Evolutionary conservation across 2,113 vertebrate species (phyloP), one percentile per base, ranked within the genome.

Genomic region (Percopsis transmontana): DNA sequence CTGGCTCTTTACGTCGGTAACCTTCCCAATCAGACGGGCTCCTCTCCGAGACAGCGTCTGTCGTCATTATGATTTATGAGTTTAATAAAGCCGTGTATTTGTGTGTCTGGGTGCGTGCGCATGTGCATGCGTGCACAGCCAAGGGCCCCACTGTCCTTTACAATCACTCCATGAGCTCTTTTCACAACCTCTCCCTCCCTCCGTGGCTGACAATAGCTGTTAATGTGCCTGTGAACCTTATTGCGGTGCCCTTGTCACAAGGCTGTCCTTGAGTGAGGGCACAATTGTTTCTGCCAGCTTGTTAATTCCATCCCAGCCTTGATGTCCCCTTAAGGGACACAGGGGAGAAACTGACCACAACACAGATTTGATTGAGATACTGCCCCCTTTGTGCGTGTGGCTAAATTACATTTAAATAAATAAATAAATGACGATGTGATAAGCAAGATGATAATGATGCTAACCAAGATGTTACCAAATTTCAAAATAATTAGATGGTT

Each of bases 21-120:
- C 88, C 87, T 87, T 86, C 86, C 76, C 39, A 56, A 62, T 87
- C 80, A 88, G 88, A 87, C 82, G 54, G 83, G 87, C 86, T 80
- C 84, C 85, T 87, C 79, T 84, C 71, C 74, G 80, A 83, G 81
- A 88, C 80, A 73, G 60, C 56, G 70, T 85, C 77, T 88, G 86
- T 89, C 81, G 70, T 85, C 87, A 80, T 62, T 58, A 68, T 89
- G 89, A 90, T 90, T 90, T 89, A 90, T 88, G 87, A 88, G 71
- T 86, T 84, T 90, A 90, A 89, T 90, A 90, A 90, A 88, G 83
- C 47, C 57, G 11, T 73, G 62, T 63, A 54, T 81, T 58, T 56
- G 47, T 40, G 48, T 81, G 77, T 76, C 76, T 59, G 71, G 77
- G 64, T 68, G 72, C 50, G 59, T 52, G 44, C 41, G 27, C 12